Base-by-base conservation (phyloP, 2,888 invertebrate genomes). In the Gerris lacustris region DNA sequence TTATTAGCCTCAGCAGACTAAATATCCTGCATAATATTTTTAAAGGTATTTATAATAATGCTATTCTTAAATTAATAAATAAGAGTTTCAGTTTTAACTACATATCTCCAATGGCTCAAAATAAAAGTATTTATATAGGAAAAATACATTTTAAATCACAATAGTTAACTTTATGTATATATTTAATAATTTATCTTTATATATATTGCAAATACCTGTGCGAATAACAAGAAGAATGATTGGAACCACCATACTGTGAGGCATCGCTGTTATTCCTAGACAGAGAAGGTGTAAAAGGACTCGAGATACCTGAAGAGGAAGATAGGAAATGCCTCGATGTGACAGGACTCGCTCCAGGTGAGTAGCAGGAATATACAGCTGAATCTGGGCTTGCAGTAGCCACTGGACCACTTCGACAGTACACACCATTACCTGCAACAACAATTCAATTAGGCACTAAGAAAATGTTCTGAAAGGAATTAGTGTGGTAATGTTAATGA, bases 231-330 rank as follows among this genome's bases (percentile, higher is more conserved):
- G 73, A 81, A 70, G 76, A 77, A 72, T 78, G 76, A 72, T 77
- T 76, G 17, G 92, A 92, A 79, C 92, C 93, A 75, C 92, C 92
- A 76, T 92, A 92, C 80, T 91, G 90, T 73, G 93, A 93, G 4
- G 94, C 93, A 79, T 94, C 94, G 77, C 92, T 92, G 82, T 94
- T 94, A 82, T 93, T 94, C 72, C 94, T 86, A 70, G 92, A 92
- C 73, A 94, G 82, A 11, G 91, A 92, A 63, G 92, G 92, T 69
- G 92, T 92, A 77, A 91, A 86, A 2, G 82, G 82, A n/a, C 82
- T 78, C 18, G 82, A 82, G 72, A 83, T 78, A 7, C 82, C 82
- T 2, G 82, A 82, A 43, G 82, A 82, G 15, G 82, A 78, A 69
- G 87, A 86, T 55, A 77, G 75, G 73, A 88, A 85, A 80, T 93